Evolutionary conservation across 1,140 invertebrate genomes (phyloP).

Genomic region (Temnothorax curvispinosus): DNA sequence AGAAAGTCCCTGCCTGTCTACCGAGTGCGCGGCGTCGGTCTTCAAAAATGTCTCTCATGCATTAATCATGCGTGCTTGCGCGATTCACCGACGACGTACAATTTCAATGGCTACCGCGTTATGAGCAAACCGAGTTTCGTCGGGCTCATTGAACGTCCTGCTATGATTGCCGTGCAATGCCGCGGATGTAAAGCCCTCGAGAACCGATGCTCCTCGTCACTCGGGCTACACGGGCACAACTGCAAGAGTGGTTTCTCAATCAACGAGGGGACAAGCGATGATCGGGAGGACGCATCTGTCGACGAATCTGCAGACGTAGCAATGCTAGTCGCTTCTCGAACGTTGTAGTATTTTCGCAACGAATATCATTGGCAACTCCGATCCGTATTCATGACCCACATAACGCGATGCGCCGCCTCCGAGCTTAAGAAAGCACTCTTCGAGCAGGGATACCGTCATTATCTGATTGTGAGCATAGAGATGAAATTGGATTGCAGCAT

Average conservation of each 20-base stretch:
- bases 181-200: conserved; percentile 18
- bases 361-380: neutral
- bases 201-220: conserved; percentile 8
- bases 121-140: conserved; percentile 49
- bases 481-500: neutral
- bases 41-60: conserved; percentile 80
- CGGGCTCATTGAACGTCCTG: conserved; percentile 38
- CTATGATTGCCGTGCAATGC: conserved; percentile 40
- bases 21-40: conserved; percentile 37
- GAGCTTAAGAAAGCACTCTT: neutral
- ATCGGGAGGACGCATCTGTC: conserved; percentile 26
- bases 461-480: neutral
- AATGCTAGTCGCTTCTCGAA: neutral
- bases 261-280: neutral
- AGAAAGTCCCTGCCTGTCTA: conserved; percentile 76
- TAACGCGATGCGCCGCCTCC: neutral
- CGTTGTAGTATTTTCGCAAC: conserved; percentile 16
- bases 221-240: neutral
- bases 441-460: neutral
- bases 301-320: neutral
- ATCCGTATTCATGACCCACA: conserved; percentile 27
- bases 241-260: conserved; percentile 33
- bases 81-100: conserved; percentile 66
- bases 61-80: conserved; percentile 78
- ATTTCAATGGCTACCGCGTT: conserved; percentile 64